Conservation (phyloP, 2,797 vertebrate genomes). For the Enteromius unitaeniatus region DNA sequence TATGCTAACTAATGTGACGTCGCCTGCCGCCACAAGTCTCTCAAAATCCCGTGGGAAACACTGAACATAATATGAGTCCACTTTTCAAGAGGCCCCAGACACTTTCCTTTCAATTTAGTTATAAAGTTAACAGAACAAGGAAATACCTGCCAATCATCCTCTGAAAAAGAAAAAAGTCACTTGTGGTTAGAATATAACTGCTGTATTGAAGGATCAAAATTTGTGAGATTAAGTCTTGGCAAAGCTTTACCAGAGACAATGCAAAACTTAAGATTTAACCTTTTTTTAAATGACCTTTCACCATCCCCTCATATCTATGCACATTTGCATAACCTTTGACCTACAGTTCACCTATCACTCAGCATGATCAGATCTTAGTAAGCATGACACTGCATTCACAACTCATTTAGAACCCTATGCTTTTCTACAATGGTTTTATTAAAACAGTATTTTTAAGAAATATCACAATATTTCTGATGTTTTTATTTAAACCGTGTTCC, state of each 20-base stretch:
- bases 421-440: not conserved
- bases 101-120: not conserved
- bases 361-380: not conserved
- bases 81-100: not conserved
- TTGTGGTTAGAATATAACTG: slow-evolving; percentile 7
- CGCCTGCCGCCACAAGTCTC: too few species aligned
- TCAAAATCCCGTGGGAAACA: too few species aligned
- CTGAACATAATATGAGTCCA: not conserved
- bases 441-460: not conserved
- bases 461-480: not conserved
- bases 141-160: not conserved
- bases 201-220: not conserved
- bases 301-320: not conserved
- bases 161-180: not conserved
- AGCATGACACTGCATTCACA: not conserved
- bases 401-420: not conserved
- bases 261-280: not conserved
- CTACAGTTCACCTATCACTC: not conserved
- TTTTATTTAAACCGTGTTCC: not conserved
- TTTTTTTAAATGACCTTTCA: not conserved
- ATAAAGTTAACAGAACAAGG: not conserved
- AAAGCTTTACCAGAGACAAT: not conserved
- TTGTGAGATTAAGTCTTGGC: not conserved
- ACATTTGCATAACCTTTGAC: not conserved
- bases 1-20: too few species aligned